Conservation (phyloP, 2,797 vertebrate genomes). For the Scolopax rusticola region DNA sequence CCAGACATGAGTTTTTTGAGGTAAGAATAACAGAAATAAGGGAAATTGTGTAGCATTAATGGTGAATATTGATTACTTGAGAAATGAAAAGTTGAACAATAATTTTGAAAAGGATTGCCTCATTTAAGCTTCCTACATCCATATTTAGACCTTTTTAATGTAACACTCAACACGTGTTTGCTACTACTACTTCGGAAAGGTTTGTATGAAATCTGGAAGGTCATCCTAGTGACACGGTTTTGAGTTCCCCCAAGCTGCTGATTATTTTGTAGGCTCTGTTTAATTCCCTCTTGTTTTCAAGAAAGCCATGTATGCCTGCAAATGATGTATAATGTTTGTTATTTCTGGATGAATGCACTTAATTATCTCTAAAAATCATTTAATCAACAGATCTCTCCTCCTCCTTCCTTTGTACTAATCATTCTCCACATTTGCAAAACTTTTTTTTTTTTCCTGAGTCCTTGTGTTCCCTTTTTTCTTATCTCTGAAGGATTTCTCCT, state of each 20-base stretch:
- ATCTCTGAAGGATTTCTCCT: slow-evolving; percentile 74
- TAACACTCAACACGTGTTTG: neutral
- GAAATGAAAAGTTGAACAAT: neutral
- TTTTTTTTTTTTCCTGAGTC: slow-evolving; percentile 25
- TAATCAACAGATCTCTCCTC: slow-evolving; percentile 80
- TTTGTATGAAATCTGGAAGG: neutral
- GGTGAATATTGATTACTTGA: neutral
- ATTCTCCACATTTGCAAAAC: slow-evolving; percentile 60
- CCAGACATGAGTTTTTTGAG: neutral
- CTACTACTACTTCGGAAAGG: neutral
- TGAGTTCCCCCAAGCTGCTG: slow-evolving; percentile 53
- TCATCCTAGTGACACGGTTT: slow-evolving; percentile 53
- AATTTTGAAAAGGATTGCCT: neutral
- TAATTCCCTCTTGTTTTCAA: slow-evolving; percentile 75
- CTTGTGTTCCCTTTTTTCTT: slow-evolving; percentile 72
- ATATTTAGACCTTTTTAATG: neutral
- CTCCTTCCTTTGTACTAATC: slow-evolving; percentile 77
- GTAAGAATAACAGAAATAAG: neutral
- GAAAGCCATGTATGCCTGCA: slow-evolving; percentile 72
- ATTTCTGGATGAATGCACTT: slow-evolving; percentile 82
- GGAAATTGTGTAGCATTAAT: neutral
- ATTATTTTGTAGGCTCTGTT: slow-evolving; percentile 68
- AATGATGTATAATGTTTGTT: slow-evolving; percentile 78
- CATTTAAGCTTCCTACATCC: neutral
- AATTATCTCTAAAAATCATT: slow-evolving; percentile 83